A percentile compares a stretch with the other conserved stretches of the same genome.
These are phyloP conservation scores for Typhlichthys subterraneus DNA, from an alignment of 2,797 vertebrate species.

Conservation along the genomic window DNA sequence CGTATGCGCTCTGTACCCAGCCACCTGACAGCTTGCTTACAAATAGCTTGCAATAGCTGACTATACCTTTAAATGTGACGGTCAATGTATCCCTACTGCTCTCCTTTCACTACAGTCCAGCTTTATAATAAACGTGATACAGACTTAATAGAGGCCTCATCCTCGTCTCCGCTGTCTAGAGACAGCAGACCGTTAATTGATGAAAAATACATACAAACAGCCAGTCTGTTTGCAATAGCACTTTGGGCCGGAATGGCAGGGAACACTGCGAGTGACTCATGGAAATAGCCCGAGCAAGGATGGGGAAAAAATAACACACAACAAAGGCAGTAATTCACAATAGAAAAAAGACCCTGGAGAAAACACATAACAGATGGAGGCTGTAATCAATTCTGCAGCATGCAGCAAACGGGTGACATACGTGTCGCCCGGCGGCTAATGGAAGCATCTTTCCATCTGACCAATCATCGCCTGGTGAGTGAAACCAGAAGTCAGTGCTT, in stretches of 20 bases:
- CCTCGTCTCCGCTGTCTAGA: constrained; percentile 25
- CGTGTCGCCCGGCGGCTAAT: constrained; percentile 38
- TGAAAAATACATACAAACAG: constrained; percentile 62
- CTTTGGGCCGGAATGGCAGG: constrained; percentile 46
- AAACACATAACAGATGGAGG: constrained; percentile 74
- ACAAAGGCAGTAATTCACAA: constrained; percentile 72
- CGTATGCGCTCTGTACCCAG: no score
- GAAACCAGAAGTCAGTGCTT: constrained; percentile 37
- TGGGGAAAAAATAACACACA: constrained; percentile 62
- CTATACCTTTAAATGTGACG: no score
- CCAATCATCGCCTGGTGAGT: constrained; percentile 32
- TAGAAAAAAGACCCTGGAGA: constrained; percentile 43
- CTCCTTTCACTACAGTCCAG: constrained; percentile 4
- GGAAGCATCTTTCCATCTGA: constrained; percentile 50
- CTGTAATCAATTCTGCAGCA: constrained; percentile 66
- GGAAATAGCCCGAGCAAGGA: constrained; percentile 63
- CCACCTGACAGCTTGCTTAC: no score
- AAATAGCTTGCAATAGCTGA: no score
- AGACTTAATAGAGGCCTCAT: constrained; percentile 3
- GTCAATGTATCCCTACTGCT: neutral
- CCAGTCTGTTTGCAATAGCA: constrained; percentile 54
- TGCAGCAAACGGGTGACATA: constrained; percentile 41
- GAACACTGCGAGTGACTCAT: constrained; percentile 60
- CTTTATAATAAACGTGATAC: constrained; percentile 18
- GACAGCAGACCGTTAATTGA: constrained; percentile 66